phyloP scores from a whole-genome alignment of 23 tunicate species.

The Trididemnum clinides region DNA sequence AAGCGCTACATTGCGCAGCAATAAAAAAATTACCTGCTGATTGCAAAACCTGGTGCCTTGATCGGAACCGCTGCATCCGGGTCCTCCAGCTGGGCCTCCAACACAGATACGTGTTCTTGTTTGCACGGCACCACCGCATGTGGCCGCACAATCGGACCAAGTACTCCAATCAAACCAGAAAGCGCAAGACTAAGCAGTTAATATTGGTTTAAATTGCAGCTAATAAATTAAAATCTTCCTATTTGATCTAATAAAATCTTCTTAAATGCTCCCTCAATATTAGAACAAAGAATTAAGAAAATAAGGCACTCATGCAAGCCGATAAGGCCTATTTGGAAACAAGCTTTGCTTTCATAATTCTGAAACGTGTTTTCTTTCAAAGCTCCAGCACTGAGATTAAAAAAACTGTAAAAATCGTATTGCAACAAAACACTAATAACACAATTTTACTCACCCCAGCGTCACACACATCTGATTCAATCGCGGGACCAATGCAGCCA shows the following conservation, averaged over 20 bases:
- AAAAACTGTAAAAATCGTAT: neutral
- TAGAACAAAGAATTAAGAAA: too few species aligned
- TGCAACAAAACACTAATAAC: too few species aligned
- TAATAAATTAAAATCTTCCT: too few species aligned
- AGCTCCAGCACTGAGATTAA: too few species aligned
- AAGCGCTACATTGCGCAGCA: too few species aligned
- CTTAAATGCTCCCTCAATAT: too few species aligned
- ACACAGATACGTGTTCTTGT: conserved; percentile 31
- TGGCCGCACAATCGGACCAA: conserved; percentile 55
- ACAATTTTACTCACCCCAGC: conserved; percentile 37
- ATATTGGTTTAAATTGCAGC: too few species aligned
- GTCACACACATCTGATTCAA: conserved; percentile 54
- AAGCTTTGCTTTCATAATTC: too few species aligned
- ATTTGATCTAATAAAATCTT: too few species aligned
- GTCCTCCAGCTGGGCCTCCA: conserved; percentile 54
- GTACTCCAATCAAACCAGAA: conserved; percentile 68
- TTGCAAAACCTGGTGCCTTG: neutral
- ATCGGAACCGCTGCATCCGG: conserved; percentile 45
- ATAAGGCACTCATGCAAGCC: too few species aligned
- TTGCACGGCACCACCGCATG: conserved; percentile 49
- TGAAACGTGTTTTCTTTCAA: too few species aligned
- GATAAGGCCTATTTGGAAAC: too few species aligned
- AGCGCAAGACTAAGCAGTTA: conserved; percentile 53
- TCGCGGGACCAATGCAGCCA: conserved; percentile 52
- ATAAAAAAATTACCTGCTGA: conserved; percentile 21